Conservation (phyloP, 1,140 invertebrate genomes). For the Trichonephila inaurata region DNA sequence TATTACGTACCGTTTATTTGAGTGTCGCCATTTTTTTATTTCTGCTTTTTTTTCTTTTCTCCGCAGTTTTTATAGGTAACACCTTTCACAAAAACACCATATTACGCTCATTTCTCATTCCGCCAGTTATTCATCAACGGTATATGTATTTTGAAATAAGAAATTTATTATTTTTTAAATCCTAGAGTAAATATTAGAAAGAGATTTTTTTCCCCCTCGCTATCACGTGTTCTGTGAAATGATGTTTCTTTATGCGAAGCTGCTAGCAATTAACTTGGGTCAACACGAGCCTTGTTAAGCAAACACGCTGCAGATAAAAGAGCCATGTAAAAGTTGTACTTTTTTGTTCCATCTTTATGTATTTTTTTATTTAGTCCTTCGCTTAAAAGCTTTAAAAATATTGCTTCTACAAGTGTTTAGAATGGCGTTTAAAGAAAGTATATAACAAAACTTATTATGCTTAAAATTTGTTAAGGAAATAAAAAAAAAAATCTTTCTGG, state of each 20-base stretch:
- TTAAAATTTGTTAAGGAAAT: no score
- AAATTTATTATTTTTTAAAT: background rate
- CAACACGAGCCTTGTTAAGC: background rate
- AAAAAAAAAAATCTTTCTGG: background rate
- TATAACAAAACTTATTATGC: background rate
- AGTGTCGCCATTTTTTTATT: background rate
- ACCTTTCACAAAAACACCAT: background rate
- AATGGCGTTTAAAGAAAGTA: background rate
- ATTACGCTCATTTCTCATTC: background rate
- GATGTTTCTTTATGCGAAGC: background rate
- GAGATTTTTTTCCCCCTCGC: background rate
- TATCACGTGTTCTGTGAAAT: background rate
- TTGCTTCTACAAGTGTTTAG: background rate
- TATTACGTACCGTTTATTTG: background rate
- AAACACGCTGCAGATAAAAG: background rate
- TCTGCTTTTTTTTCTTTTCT: background rate
- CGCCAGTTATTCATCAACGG: background rate
- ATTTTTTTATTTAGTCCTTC: background rate
- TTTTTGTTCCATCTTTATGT: background rate
- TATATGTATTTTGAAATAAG: background rate
- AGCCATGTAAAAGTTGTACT: background rate
- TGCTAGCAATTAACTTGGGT: background rate
- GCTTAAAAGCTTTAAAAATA: background rate
- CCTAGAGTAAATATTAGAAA: background rate
- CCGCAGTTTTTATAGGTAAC: background rate